Evolutionary conservation across 2,113 vertebrate species (phyloP).

Genomic region (Cinclus cinclus): DNA sequence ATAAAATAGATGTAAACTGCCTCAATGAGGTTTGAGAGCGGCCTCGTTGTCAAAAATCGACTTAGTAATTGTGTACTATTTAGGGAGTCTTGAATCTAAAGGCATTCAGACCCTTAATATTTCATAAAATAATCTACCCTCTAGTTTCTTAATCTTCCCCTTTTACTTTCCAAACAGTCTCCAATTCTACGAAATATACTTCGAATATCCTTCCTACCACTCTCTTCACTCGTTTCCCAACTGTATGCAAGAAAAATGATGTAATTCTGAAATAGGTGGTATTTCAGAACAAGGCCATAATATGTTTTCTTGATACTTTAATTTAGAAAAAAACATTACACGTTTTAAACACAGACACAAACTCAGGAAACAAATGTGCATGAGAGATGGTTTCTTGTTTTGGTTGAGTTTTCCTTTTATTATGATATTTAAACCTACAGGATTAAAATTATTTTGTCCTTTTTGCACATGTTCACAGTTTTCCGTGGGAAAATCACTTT

Average conservation of each 20-base stretch:
- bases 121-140: not conserved
- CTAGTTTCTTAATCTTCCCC: not conserved
- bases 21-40: not conserved
- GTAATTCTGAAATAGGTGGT: not conserved
- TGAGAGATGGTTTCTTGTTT: not conserved
- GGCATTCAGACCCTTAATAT: not conserved
- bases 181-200: not conserved
- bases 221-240: not conserved
- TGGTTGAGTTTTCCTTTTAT: not conserved
- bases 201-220: not conserved
- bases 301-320: not conserved
- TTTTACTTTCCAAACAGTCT: not conserved
- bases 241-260: rapidly evolving
- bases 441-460: not conserved
- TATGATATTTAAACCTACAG: not conserved
- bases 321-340: not conserved
- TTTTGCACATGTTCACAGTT: rapidly evolving
- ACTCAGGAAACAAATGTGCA: not conserved
- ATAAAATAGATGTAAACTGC: not conserved
- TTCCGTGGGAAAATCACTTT: not conserved
- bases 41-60: not conserved
- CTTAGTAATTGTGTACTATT: not conserved
- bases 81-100: not conserved
- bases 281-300: not conserved
- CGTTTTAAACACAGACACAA: rapidly evolving